Evolutionary conservation across 2,888 invertebrate species (phyloP), one percentile per base, ranked within the genome.

Genomic region (Lypha dubia): DNA sequence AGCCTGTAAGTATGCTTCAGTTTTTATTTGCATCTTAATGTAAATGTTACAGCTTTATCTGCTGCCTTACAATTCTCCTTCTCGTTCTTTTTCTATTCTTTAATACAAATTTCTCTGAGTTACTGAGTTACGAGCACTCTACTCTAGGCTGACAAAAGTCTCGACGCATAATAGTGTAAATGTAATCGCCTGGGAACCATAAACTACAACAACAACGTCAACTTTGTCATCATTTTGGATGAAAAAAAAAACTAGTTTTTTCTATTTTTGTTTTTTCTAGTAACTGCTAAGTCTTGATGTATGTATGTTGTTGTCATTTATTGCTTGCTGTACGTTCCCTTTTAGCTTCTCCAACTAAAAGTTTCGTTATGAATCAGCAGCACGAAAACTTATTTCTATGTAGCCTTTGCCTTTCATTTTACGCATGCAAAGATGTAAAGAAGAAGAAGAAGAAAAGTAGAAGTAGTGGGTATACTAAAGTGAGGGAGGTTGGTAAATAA

Each of bases 151-250:
- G 79, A 65, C 79, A 75, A 79, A 79, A 79, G 83, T 79, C 83
- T 79, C 79, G 74, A 75, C 79, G 63, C 83, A 79, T 41, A 75
- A 74, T 74, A 74, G 83, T 83, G 74, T 79, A 79, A 79, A 79
- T 79, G 83, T 83, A 79, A 79, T 79, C 83, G 71, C 83, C 75
- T 70, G 83, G 83, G 75, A 79, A 79, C 79, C 83, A 83, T 79
- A 83, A 83, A 83, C 83, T 79, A 74, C 71, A 79, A 71, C 63
- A 51, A 44, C 75, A 63, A 65, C 41, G 46, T 49, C 65, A 71
- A 71, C 82, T 28, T 83, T 74, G 67, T 80, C 56, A 56, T 82
- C 75, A 70, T 75, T 68, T 70, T 53, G 62, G n/a, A 56, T 70
- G 56, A 56, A 20, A 22, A 58, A 65, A 44, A 68, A 62, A 46